phyloP scores from a whole-genome alignment of 2,113 vertebrate species.

The Alexandromys fortis region DNA sequence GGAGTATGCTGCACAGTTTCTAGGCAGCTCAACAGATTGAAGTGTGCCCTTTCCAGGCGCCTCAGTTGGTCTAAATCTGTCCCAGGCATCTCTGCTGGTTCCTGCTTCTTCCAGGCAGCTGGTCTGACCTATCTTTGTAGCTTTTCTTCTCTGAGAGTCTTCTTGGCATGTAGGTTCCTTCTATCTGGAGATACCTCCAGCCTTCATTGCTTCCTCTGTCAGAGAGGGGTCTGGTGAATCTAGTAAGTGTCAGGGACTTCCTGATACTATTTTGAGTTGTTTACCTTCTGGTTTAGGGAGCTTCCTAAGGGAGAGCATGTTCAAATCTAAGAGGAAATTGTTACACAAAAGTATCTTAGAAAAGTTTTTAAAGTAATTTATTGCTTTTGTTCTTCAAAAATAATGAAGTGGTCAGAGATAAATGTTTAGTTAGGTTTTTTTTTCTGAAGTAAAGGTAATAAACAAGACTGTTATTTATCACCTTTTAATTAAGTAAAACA shows the following conservation, averaged over 20 bases:
- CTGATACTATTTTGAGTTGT: background rate
- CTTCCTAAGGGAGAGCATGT: background rate
- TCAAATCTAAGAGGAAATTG: background rate
- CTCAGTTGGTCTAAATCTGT: background rate
- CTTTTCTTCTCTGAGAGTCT: background rate
- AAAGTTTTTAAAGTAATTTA: background rate
- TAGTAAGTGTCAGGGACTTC: background rate
- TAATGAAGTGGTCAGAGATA: background rate
- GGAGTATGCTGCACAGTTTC: background rate
- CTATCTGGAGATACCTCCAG: background rate
- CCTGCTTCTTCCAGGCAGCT: background rate
- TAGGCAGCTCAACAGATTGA: background rate
- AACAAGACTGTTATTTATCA: background rate
- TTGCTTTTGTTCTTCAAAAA: slow-evolving; percentile 1
- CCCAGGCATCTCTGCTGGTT: background rate
- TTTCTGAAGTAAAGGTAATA: background rate
- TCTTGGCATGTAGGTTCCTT: background rate
- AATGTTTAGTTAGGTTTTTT: background rate
- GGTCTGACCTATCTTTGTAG: background rate
- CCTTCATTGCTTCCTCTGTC: background rate
- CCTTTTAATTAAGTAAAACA: slow-evolving; percentile 16
- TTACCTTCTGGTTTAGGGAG: background rate
- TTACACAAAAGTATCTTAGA: background rate
- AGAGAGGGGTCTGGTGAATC: background rate
- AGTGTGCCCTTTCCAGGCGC: background rate